Evolutionary conservation across 2,113 vertebrate genomes (phyloP).

Genomic region (Probosciger aterrimus): DNA sequence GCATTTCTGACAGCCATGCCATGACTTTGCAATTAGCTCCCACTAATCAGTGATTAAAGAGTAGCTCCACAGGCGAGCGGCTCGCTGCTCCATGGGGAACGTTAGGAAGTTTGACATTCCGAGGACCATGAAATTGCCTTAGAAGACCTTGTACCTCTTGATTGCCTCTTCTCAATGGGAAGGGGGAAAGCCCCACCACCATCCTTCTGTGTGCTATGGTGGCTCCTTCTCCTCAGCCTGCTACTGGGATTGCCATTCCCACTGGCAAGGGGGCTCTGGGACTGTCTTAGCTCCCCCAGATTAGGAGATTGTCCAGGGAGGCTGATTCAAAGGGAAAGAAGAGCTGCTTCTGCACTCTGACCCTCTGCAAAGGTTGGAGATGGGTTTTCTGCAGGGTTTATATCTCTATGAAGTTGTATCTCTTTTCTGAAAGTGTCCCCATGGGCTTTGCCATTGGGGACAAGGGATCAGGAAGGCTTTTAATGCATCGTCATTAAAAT

Average conservation of each 20-base stretch:
- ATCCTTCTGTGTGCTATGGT: not conserved
- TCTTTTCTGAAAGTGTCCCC: not conserved
- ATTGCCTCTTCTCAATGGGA: not conserved
- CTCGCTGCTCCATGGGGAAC: not conserved
- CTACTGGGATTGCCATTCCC: not conserved
- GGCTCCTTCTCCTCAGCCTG: not conserved
- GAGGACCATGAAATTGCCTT: not conserved
- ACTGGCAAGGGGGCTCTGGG: not conserved
- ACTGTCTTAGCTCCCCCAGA: not conserved
- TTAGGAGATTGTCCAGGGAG: not conserved
- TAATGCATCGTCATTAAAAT: fast-evolving
- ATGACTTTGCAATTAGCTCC: not conserved
- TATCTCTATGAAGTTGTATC: not conserved
- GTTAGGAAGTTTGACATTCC: not conserved
- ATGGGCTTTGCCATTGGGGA: not conserved
- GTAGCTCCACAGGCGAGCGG: not conserved
- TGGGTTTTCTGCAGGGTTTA: not conserved
- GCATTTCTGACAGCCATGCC: not conserved
- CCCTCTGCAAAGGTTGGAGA: not conserved
- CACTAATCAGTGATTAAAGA: not conserved
- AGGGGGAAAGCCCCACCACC: not conserved
- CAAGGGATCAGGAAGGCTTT: fast-evolving
- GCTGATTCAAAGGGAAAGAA: not conserved
- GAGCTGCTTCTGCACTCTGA: not conserved
- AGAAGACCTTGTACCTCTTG: not conserved